These are phyloP conservation scores for Bombus confusus DNA, from an alignment of 1,140 invertebrate species.

Conservation along the genomic window DNA sequence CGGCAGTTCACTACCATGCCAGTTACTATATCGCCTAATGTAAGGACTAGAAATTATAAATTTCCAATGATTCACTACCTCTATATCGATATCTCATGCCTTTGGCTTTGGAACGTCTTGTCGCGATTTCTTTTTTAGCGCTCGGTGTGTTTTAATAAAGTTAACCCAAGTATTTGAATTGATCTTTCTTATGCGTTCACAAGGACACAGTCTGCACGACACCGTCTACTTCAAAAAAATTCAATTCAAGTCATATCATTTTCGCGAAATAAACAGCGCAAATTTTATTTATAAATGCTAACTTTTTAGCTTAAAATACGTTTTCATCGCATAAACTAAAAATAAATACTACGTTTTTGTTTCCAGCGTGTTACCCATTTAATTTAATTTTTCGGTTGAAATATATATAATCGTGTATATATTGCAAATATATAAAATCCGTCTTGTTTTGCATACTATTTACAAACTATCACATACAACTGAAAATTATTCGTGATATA, in stretches of 20 bases:
- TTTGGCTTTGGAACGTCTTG: background rate
- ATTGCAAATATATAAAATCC: background rate
- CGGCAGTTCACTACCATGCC: background rate
- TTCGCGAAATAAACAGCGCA: background rate
- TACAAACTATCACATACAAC: background rate
- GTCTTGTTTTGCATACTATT: background rate
- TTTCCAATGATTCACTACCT: conserved; percentile 67
- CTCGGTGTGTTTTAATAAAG: background rate
- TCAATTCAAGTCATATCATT: background rate
- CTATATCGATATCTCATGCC: conserved; percentile 29
- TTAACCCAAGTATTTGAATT: background rate
- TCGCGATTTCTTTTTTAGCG: background rate
- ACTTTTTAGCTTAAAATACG: background rate
- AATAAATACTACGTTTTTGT: background rate
- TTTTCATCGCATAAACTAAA: background rate
- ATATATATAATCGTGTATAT: background rate
- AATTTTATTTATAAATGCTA: no score
- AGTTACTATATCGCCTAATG: conserved; percentile 34
- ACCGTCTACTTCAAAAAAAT: no score
- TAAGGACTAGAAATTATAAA: conserved; percentile 74
- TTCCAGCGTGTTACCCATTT: no score
- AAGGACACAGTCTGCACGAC: background rate
- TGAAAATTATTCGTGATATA: background rate
- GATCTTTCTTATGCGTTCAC: background rate
- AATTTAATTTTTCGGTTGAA: background rate